These are phyloP conservation scores for Pantelozetes paolii DNA, from an alignment of 2,888 invertebrate species.

Conservation along the genomic window DNA sequence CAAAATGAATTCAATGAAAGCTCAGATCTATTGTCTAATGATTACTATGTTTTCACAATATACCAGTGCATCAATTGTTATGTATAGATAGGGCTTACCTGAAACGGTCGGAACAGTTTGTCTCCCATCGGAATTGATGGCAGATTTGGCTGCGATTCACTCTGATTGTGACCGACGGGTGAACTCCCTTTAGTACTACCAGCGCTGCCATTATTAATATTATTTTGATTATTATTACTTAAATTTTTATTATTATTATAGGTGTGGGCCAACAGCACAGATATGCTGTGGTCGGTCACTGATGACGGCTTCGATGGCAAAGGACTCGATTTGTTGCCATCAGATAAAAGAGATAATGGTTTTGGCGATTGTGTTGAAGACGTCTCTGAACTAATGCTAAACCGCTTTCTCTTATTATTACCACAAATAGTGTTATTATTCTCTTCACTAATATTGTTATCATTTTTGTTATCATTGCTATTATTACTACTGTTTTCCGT, in stretches of 20 bases:
- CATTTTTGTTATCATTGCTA: not conserved
- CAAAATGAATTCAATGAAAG: too few relatives aligned
- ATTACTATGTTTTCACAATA: too few relatives aligned
- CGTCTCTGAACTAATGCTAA: slow-evolving; percentile 15
- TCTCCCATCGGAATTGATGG: slow-evolving; percentile 29
- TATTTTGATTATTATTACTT: slow-evolving; percentile 11
- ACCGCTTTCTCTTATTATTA: slow-evolving; percentile 12
- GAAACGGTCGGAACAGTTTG: slow-evolving; percentile 28
- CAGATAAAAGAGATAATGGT: slow-evolving; percentile 16
- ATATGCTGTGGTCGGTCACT: slow-evolving; percentile 24
- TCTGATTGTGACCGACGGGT: slow-evolving; percentile 8
- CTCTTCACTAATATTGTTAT: not conserved
- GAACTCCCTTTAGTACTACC: slow-evolving; percentile 11
- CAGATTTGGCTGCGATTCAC: slow-evolving; percentile 21
- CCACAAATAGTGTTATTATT: not conserved
- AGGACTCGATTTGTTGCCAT: not conserved
- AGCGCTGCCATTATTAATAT: not conserved
- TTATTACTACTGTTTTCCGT: not conserved
- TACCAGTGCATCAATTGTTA: too few relatives aligned
- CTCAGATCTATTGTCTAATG: too few relatives aligned
- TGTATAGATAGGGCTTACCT: too few relatives aligned
- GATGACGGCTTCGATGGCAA: slow-evolving; percentile 25
- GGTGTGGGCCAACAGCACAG: not conserved
- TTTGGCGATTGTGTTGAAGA: slow-evolving; percentile 14
- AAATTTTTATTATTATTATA: not conserved